Percentiles rank a stretch among this genome's conserved stretches.
Evolutionary conservation across 2,113 vertebrate species (phyloP).

Genomic region (Cyanoliseus patagonus): DNA sequence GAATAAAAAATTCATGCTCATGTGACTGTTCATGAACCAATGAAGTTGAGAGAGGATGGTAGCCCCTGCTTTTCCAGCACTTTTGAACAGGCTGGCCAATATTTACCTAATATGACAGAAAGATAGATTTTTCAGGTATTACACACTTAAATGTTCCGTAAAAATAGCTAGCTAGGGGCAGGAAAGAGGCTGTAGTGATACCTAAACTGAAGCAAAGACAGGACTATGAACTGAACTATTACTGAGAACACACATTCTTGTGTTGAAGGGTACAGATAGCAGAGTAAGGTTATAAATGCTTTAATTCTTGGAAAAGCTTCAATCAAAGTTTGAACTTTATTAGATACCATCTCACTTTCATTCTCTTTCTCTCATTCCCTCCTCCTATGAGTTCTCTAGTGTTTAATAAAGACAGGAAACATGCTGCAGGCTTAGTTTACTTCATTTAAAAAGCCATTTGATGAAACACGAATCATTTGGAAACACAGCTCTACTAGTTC

Average conservation of each 20-base stretch:
- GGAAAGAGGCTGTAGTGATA: not conserved
- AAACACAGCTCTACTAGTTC: constrained; percentile 27
- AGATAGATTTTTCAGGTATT: not conserved
- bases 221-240: not conserved
- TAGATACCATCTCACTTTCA: not conserved
- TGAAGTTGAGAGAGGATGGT: not conserved
- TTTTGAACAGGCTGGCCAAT: not conserved
- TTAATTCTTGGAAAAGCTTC: constrained; percentile 27
- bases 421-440: constrained; percentile 45
- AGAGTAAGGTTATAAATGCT: not conserved
- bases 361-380: not conserved
- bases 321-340: constrained; percentile 41
- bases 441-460: constrained; percentile 39
- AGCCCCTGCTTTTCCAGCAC: not conserved
- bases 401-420: constrained; percentile 40
- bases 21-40: not conserved
- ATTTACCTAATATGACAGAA: not conserved
- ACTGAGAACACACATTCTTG: not conserved
- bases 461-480: constrained; percentile 37
- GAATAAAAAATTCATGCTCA: not conserved
- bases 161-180: not conserved
- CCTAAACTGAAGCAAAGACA: not conserved
- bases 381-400: constrained; percentile 10
- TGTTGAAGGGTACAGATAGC: not conserved
- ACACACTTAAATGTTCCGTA: not conserved